A percentile compares a stretch with the other conserved stretches of the same genome.
These are phyloP conservation scores for Physeter macrocephalus DNA, from an alignment of 2,113 vertebrate species.

Conservation along the genomic window DNA sequence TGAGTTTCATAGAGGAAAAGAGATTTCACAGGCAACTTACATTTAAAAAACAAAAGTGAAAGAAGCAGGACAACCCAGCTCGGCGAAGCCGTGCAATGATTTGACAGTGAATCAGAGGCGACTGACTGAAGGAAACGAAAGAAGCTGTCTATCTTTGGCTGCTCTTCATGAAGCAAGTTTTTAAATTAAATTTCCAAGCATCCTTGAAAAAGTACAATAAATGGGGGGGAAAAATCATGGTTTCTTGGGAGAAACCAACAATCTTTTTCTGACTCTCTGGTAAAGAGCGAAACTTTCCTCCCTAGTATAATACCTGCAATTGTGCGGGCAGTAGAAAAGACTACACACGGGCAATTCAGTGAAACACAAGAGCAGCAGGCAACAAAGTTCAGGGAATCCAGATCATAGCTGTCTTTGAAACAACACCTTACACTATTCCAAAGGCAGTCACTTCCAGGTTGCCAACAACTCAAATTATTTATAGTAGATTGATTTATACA, in stretches of 20 bases:
- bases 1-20: slow-evolving; percentile 4
- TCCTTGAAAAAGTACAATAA: slow-evolving; percentile 28
- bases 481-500: slow-evolving; percentile 84
- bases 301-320: neutral
- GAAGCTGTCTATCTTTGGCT: neutral
- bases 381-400: slow-evolving; percentile 59
- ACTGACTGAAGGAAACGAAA: neutral
- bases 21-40: neutral
- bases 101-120: neutral
- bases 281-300: neutral
- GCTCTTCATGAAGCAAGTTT: neutral
- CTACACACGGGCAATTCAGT: neutral
- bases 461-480: slow-evolving; percentile 79
- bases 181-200: slow-evolving; percentile 38
- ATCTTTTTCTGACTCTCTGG: neutral
- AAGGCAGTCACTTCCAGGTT: slow-evolving; percentile 56
- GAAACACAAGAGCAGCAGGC: slow-evolving; percentile 48
- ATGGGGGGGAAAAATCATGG: neutral
- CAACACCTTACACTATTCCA: slow-evolving; percentile 71
- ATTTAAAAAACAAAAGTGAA: neutral
- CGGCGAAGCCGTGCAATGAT: neutral
- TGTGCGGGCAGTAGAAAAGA: neutral
- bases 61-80: neutral
- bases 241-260: neutral
- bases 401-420: slow-evolving; percentile 51